Conservation (phyloP, 2,113 vertebrate species). For the Alces alces region DNA sequence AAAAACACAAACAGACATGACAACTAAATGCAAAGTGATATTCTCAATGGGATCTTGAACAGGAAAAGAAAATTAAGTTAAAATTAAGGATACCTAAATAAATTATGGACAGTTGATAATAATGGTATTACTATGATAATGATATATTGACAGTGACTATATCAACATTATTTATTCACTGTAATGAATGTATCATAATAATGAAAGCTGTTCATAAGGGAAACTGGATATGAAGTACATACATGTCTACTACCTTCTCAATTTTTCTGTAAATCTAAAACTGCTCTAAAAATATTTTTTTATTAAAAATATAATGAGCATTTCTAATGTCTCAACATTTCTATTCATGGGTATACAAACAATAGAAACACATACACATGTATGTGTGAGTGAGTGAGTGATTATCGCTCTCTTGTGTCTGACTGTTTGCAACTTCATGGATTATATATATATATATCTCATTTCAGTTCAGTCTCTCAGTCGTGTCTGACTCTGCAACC, state of each 20-base stretch:
- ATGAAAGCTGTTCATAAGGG: not conserved
- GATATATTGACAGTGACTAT: not conserved
- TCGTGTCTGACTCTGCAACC: not conserved
- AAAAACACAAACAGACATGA: not conserved
- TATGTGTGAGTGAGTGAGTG: not conserved
- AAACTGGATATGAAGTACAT: not conserved
- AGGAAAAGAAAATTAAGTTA: not conserved
- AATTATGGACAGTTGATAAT: not conserved
- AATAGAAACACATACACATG: not conserved
- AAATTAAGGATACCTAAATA: not conserved
- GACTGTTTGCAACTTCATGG: not conserved
- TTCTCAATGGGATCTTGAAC: not conserved
- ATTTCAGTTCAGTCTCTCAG: not conserved
- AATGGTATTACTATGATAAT: not conserved
- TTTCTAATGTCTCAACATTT: not conserved
- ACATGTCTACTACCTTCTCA: not conserved
- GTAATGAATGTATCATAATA: not conserved
- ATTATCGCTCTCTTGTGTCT: not conserved
- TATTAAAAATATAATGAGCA: not conserved
- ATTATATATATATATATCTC: not conserved
- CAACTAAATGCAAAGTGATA: not conserved
- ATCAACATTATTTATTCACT: not conserved
- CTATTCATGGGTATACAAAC: not conserved
- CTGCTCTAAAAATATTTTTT: not conserved
- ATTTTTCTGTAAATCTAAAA: not conserved